Evolutionary conservation across 2,797 vertebrate species (phyloP), one percentile per base, ranked within the genome.

Genomic region (Triplophysa yarkandensis): DNA sequence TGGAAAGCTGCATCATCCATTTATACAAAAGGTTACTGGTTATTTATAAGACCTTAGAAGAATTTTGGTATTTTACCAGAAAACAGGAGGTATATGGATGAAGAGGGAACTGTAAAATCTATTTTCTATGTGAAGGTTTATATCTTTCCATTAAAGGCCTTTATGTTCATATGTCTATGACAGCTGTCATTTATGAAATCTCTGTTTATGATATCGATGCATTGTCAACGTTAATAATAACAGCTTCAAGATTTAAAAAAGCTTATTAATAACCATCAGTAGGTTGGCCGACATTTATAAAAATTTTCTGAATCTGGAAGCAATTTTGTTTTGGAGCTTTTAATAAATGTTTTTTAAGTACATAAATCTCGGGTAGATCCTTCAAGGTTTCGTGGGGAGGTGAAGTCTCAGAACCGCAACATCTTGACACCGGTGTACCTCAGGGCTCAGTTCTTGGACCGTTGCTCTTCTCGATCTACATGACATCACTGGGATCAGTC

Each of bases 31-130:
- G 3, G 67, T 46, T 44, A 6, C 32, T 36, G 7, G 68, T 80
- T 82, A 77, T 76, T 71, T 72, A 55, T 65, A 82, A 70, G 16
- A 27, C 7, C 23, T 46, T 9, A 17, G 16, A 32, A 39, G 46
- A 74, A 68, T 63, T 64, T 69, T 48, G 55, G 54, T 44, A 54
- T 50, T 52, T 21, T 71, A 6, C 3, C 67, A 23, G 44, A 50
- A 58, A 66, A 50, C 64, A 16, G 6, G 13, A 34, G 4, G 61
- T 43, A 28, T 44, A 64, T 66, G 5, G 23, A 27, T 14, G 11
- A 39, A 2, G 4, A 23, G 10, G 4, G 41, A 4, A 62, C 60
- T 62, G 11, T 23, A 21, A 21, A 66, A 21, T 21, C 25, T 4
- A 3, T 7, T 54, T 54, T 11, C 6, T 21, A 4, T 19, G 34